Base-by-base conservation (phyloP, 2,797 vertebrate genomes). In the Paratrypauchen microcephalus region DNA sequence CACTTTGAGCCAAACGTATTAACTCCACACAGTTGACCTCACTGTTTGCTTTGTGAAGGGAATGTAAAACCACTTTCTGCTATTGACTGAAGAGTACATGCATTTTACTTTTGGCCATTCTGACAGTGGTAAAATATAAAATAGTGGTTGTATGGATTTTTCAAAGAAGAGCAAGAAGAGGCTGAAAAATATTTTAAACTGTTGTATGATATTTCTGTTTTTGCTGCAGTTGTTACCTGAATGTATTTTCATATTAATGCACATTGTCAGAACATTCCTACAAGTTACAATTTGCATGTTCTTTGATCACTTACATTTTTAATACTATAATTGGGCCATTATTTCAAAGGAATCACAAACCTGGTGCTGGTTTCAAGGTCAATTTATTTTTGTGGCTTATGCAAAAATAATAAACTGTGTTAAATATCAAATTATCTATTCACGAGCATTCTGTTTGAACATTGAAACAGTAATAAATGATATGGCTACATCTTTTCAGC, bases 91-190 rank as follows among this genome's bases (percentile, higher is more conserved):
- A 30, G 18, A 36, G 2, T 36, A 1, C 6, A 2, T 64, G 65
- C 66, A 71, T 23, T 71, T 72, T 83, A 80, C 68, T 68, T 15
- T 21, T 71, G 66, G 75, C 32, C 69, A 61, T 39, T 81, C 69
- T 16, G 23, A 59, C 56, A 12, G 32, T 83, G 78, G 55, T 57
- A 8, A 30, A 26, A 30, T 59, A 59, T 18, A 9, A 59, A 30
- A 19, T 18, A n/a, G 24, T 26, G 56, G 13, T 16, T 28, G 12
- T 60, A 32, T 30, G 26, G 26, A 41, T 23, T 21, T 62, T 21
- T 62, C n/a, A 45, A 1, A 45, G 21, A 13, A 57, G 13, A 56
- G 55, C 5, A 16, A 57, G 55, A 57, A 28, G 5, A 28, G 1
- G 55, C 55, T 28, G 55, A 18, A 39, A n/a, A 21, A 39, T n/a